Evolutionary conservation across 2,113 vertebrate genomes (phyloP).

Genomic region (Zosterops borbonicus): DNA sequence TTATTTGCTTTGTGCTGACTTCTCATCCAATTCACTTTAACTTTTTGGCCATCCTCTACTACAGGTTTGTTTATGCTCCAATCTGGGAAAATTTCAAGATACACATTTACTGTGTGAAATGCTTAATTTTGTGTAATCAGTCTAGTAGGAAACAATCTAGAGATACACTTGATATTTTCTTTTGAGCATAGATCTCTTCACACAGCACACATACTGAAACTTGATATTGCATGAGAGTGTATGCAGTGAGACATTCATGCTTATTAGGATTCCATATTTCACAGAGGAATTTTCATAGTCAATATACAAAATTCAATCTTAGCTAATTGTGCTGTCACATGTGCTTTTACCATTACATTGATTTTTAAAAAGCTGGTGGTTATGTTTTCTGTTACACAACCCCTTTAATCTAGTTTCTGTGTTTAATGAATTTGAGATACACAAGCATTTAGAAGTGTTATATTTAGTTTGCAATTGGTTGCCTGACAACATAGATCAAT

Average conservation of each 20-base stretch:
- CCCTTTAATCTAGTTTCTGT: not conserved
- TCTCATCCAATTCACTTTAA: not conserved
- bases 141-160: not conserved
- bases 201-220: not conserved
- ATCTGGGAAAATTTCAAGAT: not conserved
- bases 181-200: not conserved
- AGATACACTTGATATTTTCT: not conserved
- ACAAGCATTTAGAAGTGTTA: not conserved
- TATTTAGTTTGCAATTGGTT: slow-evolving; percentile 17
- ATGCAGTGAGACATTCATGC: not conserved
- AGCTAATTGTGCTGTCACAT: not conserved
- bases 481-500: slow-evolving; percentile 2
- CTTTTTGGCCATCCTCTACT: not conserved
- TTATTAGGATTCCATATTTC: not conserved
- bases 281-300: not conserved
- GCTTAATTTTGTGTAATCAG: rapidly evolving
- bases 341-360: not conserved
- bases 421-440: not conserved
- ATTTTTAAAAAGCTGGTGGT: not conserved
- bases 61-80: not conserved
- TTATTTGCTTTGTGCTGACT: not conserved
- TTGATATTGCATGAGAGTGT: not conserved
- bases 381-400: not conserved
- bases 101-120: not conserved
- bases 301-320: not conserved